These are phyloP conservation scores for Diaperis boleti DNA, from an alignment of 2,888 invertebrate genomes.

Conservation along the genomic window DNA sequence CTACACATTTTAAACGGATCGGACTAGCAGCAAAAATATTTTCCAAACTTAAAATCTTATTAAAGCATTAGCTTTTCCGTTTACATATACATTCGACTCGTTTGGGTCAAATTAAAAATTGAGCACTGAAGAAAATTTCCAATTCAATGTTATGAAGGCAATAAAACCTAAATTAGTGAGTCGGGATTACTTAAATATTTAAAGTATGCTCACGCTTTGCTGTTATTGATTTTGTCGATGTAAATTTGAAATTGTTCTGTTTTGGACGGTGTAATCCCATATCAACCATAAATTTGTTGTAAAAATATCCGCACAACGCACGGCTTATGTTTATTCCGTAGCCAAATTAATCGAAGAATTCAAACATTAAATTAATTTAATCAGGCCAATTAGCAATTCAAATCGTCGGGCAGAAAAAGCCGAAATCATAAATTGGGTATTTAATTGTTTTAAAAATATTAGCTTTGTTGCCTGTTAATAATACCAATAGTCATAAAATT, in stretches of 20 bases:
- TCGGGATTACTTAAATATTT: not conserved
- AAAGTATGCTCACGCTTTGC: not conserved
- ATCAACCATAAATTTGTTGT: not conserved
- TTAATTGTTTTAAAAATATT: not conserved
- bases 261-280: not conserved
- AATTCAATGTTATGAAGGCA: not conserved
- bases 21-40: too few relatives aligned
- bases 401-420: not conserved
- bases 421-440: not conserved
- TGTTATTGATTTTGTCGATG: slow-evolving; percentile 1
- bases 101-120: not conserved
- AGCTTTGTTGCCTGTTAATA: too few relatives aligned
- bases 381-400: slow-evolving; percentile 1
- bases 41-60: too few relatives aligned
- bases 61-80: not conserved
- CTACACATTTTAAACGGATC: not conserved
- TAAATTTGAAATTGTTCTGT: slow-evolving; percentile 4
- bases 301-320: not conserved
- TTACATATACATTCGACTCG: not conserved
- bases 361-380: slow-evolving; percentile 4
- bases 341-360: not conserved
- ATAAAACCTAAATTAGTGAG: not conserved
- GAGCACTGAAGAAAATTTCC: not conserved
- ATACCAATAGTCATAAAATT: too few relatives aligned
- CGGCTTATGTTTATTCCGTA: not conserved